phyloP scores from a whole-genome alignment of 1,140 invertebrate genomes.

The Cydia strobilella region DNA sequence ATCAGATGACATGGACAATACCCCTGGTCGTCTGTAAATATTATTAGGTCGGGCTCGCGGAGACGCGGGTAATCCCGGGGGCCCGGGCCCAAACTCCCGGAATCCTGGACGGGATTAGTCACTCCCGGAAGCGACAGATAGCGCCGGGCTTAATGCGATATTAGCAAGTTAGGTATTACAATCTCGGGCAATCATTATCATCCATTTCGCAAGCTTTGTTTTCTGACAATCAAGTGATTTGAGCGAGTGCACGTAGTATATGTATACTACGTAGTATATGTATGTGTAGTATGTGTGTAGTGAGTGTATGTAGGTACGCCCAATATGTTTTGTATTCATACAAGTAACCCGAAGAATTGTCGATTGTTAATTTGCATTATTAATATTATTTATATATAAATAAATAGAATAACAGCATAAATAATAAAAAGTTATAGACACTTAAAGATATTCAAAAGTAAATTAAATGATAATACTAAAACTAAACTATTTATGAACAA shows the following conservation, averaged over 20 bases:
- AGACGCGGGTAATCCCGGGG: slow-evolving; percentile 49
- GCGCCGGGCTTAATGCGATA: slow-evolving; percentile 49
- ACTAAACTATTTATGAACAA: no score
- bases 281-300: no score
- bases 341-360: no score
- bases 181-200: slow-evolving; percentile 45
- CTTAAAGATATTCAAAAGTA: no score
- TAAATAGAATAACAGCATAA: no score
- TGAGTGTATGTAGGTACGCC: background rate
- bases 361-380: no score
- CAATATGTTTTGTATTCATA: slow-evolving; percentile 4
- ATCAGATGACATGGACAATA: slow-evolving; percentile 24
- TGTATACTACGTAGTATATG: no score
- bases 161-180: slow-evolving; percentile 51
- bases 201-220: slow-evolving; percentile 36
- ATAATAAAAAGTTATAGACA: no score
- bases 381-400: no score
- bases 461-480: no score
- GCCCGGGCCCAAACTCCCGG: slow-evolving; percentile 44
- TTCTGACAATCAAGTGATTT: slow-evolving; percentile 35
- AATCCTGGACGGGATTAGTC: slow-evolving; percentile 45
- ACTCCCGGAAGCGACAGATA: slow-evolving; percentile 44
- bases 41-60: slow-evolving; percentile 38
- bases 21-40: slow-evolving; percentile 37
- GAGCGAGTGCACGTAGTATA: no score